A percentile compares a stretch with the other conserved stretches of the same genome.
These are phyloP conservation scores for Spea multiplicata DNA, from an alignment of 2,113 vertebrate genomes.

Conservation along the genomic window DNA sequence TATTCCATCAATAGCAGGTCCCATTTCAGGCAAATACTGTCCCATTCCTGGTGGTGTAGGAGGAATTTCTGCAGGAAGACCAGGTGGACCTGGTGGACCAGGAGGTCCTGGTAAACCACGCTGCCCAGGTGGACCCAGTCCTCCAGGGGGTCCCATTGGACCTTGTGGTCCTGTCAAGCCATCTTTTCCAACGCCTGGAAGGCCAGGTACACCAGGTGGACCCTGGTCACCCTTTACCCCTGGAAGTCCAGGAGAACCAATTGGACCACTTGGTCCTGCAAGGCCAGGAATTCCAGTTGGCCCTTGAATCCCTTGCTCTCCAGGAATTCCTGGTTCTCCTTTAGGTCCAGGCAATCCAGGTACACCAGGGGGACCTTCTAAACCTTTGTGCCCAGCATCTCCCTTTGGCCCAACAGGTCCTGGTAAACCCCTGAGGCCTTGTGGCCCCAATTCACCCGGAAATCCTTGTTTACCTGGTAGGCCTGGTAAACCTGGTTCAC, in stretches of 20 bases:
- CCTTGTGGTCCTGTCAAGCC: conserved; percentile 80
- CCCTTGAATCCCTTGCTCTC: conserved; percentile 83
- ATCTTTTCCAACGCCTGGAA: conserved; percentile 73
- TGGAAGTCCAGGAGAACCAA: conserved; percentile 78
- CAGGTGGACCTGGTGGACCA: conserved; percentile 78
- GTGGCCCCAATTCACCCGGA: conserved; percentile 77
- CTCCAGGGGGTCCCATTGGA: conserved; percentile 79
- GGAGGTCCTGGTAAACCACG: conserved; percentile 80
- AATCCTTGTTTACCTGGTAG: conserved; percentile 82
- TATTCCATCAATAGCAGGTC: conserved; percentile 70
- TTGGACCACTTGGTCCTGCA: conserved; percentile 78
- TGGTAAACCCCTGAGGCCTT: conserved; percentile 80
- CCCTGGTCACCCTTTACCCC: conserved; percentile 87
- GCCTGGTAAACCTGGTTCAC: conserved; percentile 79
- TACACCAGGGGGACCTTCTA: conserved; percentile 76
- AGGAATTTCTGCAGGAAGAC: conserved; percentile 63
- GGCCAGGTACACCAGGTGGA: conserved; percentile 75
- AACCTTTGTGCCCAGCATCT: conserved; percentile 77
- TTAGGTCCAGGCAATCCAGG: conserved; percentile 77
- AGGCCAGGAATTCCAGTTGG: conserved; percentile 89
- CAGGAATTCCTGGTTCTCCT: conserved; percentile 77
- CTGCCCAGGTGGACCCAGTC: conserved; percentile 77
- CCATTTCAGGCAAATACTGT: conserved; percentile 77
- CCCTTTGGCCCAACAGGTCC: conserved; percentile 87
- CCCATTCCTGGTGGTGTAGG: conserved; percentile 72